Conservation (phyloP, 1,140 invertebrate genomes). For the Delia radicum region DNA sequence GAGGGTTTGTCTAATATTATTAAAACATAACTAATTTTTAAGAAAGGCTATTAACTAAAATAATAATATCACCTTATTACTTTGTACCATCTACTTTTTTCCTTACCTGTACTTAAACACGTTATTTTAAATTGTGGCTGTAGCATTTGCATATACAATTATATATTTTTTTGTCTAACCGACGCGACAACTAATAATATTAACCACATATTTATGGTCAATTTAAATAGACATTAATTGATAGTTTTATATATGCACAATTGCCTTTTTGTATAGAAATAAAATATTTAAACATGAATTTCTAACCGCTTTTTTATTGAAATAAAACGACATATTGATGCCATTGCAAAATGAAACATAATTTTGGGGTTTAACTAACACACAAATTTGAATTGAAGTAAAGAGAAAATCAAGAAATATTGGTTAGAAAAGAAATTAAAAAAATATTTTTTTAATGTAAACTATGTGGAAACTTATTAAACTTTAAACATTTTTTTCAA, state of each 20-base stretch:
- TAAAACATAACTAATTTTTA: too few relatives aligned
- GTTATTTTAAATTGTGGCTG: neutral
- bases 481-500: neutral
- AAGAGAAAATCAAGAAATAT: neutral
- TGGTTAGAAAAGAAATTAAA: neutral
- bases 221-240: constrained; percentile 28
- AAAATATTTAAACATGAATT: neutral
- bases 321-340: neutral
- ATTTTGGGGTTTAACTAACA: neutral
- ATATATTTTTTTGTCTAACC: neutral
- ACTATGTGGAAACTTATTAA: neutral
- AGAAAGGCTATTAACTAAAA: too few relatives aligned
- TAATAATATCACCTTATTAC: too few relatives aligned
- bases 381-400: neutral
- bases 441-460: neutral
- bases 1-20: too few relatives aligned
- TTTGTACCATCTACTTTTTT: too few relatives aligned
- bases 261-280: neutral
- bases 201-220: constrained; percentile 25
- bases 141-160: neutral
- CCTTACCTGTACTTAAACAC: too few relatives aligned
- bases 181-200: neutral
- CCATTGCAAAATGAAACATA: constrained; percentile 7
- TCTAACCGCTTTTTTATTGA: too few relatives aligned
- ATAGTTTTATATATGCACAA: constrained; percentile 22